Percentiles rank a stretch among this genome's conserved stretches.
phyloP scores from a whole-genome alignment of 1,140 invertebrate species.

The Armadillidium nasatum region DNA sequence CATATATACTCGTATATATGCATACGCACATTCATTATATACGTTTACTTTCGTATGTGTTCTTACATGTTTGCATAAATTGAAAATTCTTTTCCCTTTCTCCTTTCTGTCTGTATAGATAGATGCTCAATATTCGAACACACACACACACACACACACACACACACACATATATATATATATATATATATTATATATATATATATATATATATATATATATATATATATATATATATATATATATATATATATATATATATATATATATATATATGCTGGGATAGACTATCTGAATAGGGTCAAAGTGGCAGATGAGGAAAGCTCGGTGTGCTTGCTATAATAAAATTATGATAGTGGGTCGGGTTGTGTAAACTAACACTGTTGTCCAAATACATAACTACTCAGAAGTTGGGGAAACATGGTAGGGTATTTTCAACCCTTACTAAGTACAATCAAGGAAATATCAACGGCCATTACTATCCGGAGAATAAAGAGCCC shows the following conservation, averaged over 20 bases:
- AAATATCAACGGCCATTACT: too few species aligned
- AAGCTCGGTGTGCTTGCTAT: too few species aligned
- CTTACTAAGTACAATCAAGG: too few species aligned
- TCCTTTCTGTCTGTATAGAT: too few species aligned
- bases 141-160: conserved; percentile 2
- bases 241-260: conserved; percentile 1
- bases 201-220: conserved; percentile 14
- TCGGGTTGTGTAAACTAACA: too few species aligned
- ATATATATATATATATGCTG: background rate
- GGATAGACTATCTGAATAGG: background rate
- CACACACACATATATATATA: background rate
- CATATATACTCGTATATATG: background rate
- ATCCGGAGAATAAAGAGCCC: too few species aligned
- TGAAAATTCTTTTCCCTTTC: too few species aligned
- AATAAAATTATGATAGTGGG: too few species aligned
- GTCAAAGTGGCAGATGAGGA: background rate
- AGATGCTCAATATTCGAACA: too few species aligned
- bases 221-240: conserved; percentile 7
- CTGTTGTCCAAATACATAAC: too few species aligned
- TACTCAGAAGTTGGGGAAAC: too few species aligned
- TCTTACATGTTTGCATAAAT: background rate
- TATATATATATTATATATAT: conserved; percentile 5
- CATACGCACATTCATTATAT: background rate
- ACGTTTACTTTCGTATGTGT: background rate
- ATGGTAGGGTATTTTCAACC: too few species aligned